These are phyloP conservation scores for Prionailurus viverrinus DNA, from an alignment of 2,113 vertebrate genomes.

Conservation along the genomic window DNA sequence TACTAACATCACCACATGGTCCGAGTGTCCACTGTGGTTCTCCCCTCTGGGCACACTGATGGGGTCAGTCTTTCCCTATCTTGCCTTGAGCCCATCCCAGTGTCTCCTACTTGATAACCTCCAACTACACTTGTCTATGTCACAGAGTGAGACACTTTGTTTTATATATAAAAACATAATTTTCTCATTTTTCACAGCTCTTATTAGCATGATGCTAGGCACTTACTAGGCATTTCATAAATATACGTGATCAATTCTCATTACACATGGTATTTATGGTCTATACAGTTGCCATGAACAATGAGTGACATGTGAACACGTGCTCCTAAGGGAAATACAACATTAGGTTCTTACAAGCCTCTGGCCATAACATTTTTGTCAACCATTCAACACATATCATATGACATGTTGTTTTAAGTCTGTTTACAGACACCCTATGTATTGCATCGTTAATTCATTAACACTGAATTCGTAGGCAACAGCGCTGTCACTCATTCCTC, in stretches of 20 bases:
- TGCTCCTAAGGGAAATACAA: background rate
- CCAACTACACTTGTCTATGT: background rate
- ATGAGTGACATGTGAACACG: background rate
- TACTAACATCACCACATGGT: background rate
- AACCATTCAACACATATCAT: background rate
- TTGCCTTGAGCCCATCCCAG: background rate
- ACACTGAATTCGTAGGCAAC: background rate
- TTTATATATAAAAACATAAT: background rate
- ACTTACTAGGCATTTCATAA: background rate
- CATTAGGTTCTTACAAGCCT: background rate
- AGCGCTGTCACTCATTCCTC: background rate
- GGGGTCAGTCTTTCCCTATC: background rate
- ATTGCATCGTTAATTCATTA: background rate
- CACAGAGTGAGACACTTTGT: background rate
- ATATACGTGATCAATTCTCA: background rate
- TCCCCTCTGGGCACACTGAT: background rate
- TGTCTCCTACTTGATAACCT: background rate
- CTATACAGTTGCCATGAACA: background rate
- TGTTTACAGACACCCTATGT: background rate
- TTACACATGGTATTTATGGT: background rate
- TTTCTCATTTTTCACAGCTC: background rate
- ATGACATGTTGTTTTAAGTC: background rate
- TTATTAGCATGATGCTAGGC: slow-evolving; percentile 1
- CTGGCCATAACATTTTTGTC: background rate
- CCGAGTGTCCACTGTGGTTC: background rate